phyloP scores from a whole-genome alignment of 2,797 vertebrate genomes.

The Tarsius wallacei region DNA sequence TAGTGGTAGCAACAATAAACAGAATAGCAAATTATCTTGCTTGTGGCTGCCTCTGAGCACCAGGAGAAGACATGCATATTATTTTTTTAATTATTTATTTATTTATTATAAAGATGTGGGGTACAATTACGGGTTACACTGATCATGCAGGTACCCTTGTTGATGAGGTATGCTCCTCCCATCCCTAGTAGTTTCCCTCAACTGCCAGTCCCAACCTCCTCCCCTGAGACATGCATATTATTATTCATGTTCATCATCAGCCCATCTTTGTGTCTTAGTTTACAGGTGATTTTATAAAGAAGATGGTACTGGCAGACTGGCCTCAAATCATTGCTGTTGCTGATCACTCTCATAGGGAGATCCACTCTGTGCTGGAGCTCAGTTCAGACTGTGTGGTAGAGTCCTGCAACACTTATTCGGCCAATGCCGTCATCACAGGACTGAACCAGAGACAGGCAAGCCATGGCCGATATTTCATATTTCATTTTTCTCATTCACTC shows the following conservation, averaged over 20 bases:
- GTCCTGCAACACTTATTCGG: conserved; percentile 92
- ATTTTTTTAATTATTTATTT: too few species aligned
- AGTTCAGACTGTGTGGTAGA: conserved; percentile 92
- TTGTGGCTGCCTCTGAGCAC: not conserved
- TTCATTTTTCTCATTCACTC: not conserved
- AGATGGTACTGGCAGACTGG: conserved; percentile 88
- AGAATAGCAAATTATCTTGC: not conserved
- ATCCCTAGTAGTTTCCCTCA: too few species aligned
- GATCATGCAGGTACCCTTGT: too few species aligned
- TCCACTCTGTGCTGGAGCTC: conserved; percentile 88
- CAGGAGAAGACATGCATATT: too few species aligned
- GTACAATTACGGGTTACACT: too few species aligned
- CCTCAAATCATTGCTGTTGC: conserved; percentile 91
- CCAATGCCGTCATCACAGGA: conserved; percentile 92
- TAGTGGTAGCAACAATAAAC: not conserved
- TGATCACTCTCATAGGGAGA: conserved; percentile 91
- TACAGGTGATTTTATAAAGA: conserved; percentile 90
- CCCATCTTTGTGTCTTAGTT: conserved; percentile 83
- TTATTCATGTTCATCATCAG: not conserved
- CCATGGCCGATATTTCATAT: conserved; percentile 2
- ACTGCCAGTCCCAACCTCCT: too few species aligned
- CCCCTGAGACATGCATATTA: too few species aligned
- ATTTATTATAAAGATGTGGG: too few species aligned
- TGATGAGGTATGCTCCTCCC: too few species aligned
- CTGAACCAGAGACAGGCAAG: conserved; percentile 92